phyloP scores from a whole-genome alignment of 2,113 vertebrate genomes.

The Cyphomyrus discorhynchus region DNA sequence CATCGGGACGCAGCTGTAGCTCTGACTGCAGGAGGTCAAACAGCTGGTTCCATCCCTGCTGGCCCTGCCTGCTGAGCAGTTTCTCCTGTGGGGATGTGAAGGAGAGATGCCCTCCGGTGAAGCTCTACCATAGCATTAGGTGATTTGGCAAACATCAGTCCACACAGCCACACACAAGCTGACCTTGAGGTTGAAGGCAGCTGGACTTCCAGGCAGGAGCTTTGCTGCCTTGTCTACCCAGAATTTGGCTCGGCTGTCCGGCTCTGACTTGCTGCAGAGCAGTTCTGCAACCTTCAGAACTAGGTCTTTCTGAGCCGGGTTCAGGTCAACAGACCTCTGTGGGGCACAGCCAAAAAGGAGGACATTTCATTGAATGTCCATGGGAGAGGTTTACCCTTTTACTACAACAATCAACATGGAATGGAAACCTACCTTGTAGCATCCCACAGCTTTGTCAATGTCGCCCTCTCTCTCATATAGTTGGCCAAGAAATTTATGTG shows the following conservation, averaged over 20 bases:
- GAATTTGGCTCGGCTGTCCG: conserved; percentile 82
- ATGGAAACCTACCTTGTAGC: conserved; percentile 73
- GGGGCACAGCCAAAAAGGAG: background rate
- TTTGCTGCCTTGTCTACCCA: conserved; percentile 94
- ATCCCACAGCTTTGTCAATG: conserved; percentile 82
- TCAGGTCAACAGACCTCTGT: conserved; percentile 91
- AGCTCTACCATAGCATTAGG: background rate
- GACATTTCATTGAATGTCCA: background rate
- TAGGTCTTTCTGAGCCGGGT: conserved; percentile 86
- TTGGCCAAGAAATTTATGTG: conserved; percentile 89
- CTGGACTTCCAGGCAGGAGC: conserved; percentile 77
- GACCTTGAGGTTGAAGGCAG: conserved; percentile 86
- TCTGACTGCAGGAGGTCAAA: conserved; percentile 89
- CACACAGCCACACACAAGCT: conserved; percentile 16
- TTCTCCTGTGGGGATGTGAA: conserved; percentile 63
- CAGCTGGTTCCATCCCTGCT: conserved; percentile 82
- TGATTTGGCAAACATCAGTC: background rate
- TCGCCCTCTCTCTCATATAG: conserved; percentile 87
- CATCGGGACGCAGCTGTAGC: conserved; percentile 76
- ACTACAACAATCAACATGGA: background rate
- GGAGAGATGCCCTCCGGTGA: background rate
- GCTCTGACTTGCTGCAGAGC: conserved; percentile 70
- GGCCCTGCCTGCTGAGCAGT: conserved; percentile 76
- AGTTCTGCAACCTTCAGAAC: conserved; percentile 93
- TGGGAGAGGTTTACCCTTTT: background rate